Conservation (phyloP, 2,888 invertebrate species). For the Microctonus hyperodae region DNA sequence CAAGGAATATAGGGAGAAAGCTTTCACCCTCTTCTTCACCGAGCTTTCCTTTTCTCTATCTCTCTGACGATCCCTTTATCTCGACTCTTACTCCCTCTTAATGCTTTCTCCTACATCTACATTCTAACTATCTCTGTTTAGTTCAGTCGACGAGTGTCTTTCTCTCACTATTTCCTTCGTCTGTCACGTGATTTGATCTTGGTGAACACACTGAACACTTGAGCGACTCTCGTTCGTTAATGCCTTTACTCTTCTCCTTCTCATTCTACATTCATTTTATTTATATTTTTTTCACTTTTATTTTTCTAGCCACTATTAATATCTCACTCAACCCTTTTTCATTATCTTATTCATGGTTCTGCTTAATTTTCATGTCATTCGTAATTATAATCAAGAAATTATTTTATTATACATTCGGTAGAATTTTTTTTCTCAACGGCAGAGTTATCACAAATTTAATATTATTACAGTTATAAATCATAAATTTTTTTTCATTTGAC, state of each 20-base stretch:
- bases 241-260: slow-evolving; percentile 38
- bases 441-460: background rate
- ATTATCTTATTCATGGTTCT: background rate
- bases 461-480: background rate
- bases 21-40: slow-evolving; percentile 24
- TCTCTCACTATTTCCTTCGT: slow-evolving; percentile 23
- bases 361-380: background rate
- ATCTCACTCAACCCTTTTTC: slow-evolving; percentile 21
- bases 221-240: slow-evolving; percentile 49
- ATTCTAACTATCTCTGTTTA: slow-evolving; percentile 6
- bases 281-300: slow-evolving; percentile 6
- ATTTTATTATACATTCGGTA: background rate
- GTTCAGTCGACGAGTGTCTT: slow-evolving; percentile 1
- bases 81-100: slow-evolving; percentile 24
- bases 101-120: slow-evolving; percentile 16
- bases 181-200: slow-evolving; percentile 35
- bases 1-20: slow-evolving; percentile 45
- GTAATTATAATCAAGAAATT: background rate
- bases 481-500: slow-evolving; percentile 33
- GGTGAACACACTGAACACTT: slow-evolving; percentile 44
- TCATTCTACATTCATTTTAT: background rate
- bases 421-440: background rate
- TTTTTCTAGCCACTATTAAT: slow-evolving; percentile 24
- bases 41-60: slow-evolving; percentile 14
- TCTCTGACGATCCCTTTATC: slow-evolving; percentile 32